Percentiles rank a stretch among this genome's conserved stretches.
phyloP scores from a whole-genome alignment of 2,888 invertebrate genomes.

The Agrotis segetum region DNA sequence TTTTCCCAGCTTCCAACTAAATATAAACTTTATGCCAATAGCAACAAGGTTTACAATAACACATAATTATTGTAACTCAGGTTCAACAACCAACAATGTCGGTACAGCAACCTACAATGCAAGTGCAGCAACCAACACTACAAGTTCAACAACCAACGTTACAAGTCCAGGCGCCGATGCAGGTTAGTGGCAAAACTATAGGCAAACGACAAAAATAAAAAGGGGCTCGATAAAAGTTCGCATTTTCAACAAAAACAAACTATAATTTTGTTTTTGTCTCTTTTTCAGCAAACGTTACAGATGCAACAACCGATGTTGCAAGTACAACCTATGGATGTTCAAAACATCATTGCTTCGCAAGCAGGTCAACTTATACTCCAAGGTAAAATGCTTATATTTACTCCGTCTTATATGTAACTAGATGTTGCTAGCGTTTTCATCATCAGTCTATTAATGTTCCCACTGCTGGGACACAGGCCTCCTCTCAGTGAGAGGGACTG shows the following conservation, averaged over 20 bases:
- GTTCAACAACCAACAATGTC: conserved; percentile 65
- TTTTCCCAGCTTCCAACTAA: too few relatives aligned
- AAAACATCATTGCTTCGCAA: conserved; percentile 86
- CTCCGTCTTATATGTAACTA: neutral
- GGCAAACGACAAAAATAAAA: too few relatives aligned
- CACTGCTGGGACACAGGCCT: too few relatives aligned
- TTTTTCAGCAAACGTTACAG: conserved; percentile 73
- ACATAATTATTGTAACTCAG: conserved; percentile 5
- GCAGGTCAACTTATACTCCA: conserved; percentile 87
- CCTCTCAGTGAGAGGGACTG: too few relatives aligned
- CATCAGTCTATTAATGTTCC: too few relatives aligned
- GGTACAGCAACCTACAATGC: conserved; percentile 79
- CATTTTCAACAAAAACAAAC: neutral
- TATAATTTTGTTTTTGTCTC: neutral
- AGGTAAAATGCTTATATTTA: conserved; percentile 69
- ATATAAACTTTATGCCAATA: too few relatives aligned
- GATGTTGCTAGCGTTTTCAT: too few relatives aligned
- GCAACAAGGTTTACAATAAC: neutral
- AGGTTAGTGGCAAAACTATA: conserved; percentile 29
- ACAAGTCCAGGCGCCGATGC: conserved; percentile 58
- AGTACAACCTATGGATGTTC: conserved; percentile 88
- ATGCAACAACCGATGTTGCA: conserved; percentile 82
- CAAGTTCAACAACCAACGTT: conserved; percentile 80
- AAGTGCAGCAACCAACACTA: conserved; percentile 80
- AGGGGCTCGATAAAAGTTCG: neutral